Base-by-base conservation (phyloP, 2,888 invertebrate genomes). In the Aphidius colemani region DNA sequence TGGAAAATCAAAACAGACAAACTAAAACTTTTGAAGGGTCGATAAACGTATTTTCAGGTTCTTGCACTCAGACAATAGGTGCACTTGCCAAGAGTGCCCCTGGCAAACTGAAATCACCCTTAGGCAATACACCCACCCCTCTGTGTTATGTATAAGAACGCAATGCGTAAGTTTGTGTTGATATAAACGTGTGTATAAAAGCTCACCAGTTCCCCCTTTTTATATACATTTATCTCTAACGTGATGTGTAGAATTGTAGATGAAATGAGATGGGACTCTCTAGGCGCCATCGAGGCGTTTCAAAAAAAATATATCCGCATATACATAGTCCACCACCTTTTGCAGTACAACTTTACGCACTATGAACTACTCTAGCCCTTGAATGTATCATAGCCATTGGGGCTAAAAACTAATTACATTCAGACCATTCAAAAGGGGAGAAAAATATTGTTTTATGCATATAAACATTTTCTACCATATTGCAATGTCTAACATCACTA, bases 331-430 rank as follows among this genome's bases (percentile, higher is more conserved):
- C 71, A 68, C 61, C 61, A 40, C 61, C 61, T 46, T 57, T 45
- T 46, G 11, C 46, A 18, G 39, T 57, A 48, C 45, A 46, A 46
- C 30, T 18, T 18, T 39, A 46, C 46, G 48, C 39, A 46, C 57
- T 43, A 8, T 44, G 57, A 2, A 30, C 30, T 30, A 30, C 30
- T 30, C 30, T 30, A 57, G 39, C 57, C 57, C 57, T 57, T 57
- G 46, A 57, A 57, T 46, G n/a, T 77, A 78, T 78, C 78, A 78
- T 77, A 74, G 76, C 76, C 74, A 69, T 68, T 49, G 70, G 77
- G 78, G 79, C 76, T 74, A 75, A 77, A 78, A 79, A 79, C 79
- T 79, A 78, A 78, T 78, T 79, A 78, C 78, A 79, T 79, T 79
- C 76, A 74, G 72, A 39, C 46, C 57, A 57, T 57, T 48, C 57